Base-by-base conservation (phyloP, 2,888 invertebrate species). In the Coenonympha arcania region DNA sequence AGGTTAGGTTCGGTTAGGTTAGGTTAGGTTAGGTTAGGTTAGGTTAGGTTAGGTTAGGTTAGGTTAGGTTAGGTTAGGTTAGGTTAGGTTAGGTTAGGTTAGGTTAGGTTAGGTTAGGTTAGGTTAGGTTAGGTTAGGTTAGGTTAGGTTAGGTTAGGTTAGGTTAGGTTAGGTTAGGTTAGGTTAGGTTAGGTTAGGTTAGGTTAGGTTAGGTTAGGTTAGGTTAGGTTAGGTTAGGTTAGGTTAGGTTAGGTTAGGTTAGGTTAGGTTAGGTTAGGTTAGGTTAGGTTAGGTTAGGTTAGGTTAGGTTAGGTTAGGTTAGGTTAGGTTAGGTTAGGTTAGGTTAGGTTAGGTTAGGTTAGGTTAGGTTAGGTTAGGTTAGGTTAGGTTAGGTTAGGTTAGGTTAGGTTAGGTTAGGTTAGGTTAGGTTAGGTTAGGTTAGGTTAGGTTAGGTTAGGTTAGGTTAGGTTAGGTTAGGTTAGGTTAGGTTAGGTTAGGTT, bases 21-120 rank as follows among this genome's bases (percentile, higher is more conserved):
- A 59, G 61, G 60, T 58, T 59, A 58, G 60, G 61, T 59, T 63
- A 56, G 59, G 59, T 56, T 58, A 61, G 56, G 60, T 61, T 61
- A 60, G 60, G 59, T 61, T 61, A 61, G 61, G 61, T 59, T 61
- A 58, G 59, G 61, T 61, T 61, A 57, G 61, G 61, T 59, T 59
- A 59, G 60, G 59, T 60, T 58, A 59, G 60, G 60, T 61, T 60
- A 58, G 61, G 58, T 59, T 58, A 59, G 61, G 58, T 61, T 59
- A 56, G 58, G 61, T 59, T 62, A 61, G 57, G 60, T 59, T 59
- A 59, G 58, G 62, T 60, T 60, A 60, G 55, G 59, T 57, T 61
- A 60, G 60, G 60, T 60, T 60, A 59, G 59, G 59, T 61, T 61
- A 58, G 57, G 58, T 58, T 59, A 57, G 59, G 60, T 58, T 60